Evolutionary conservation across 53 echinoderm and acorn worm species (phyloP).

Genomic region (Zoroaster sp.): DNA sequence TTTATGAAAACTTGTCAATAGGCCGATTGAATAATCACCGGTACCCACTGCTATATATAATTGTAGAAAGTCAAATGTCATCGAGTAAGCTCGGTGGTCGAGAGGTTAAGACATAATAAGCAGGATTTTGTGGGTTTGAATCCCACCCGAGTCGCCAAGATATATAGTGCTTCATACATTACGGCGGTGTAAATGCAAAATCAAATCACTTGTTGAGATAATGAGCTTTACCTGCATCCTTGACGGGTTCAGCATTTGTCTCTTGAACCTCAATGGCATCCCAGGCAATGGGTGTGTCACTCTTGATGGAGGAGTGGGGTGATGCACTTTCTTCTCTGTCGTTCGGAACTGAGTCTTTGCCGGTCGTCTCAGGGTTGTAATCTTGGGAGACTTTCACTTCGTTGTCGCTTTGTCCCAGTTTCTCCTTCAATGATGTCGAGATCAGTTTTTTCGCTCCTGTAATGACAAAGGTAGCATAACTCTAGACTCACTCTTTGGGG

Average conservation of each 20-base stretch:
- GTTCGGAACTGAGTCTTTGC: not conserved
- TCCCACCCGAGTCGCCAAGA: no score
- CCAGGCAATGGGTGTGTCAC: constrained; percentile 74
- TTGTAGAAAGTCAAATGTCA: no score
- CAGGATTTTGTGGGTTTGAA: no score
- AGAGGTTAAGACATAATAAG: no score
- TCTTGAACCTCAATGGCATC: constrained; percentile 73
- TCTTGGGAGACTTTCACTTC: constrained; percentile 4
- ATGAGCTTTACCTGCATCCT: constrained; percentile 54
- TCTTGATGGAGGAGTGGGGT: constrained; percentile 6
- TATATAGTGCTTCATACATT: not conserved
- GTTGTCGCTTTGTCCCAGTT: not conserved
- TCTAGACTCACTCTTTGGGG: no score
- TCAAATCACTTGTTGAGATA: not conserved
- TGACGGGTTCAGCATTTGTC: constrained; percentile 39
- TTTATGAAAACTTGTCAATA: no score
- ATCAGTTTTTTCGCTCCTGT: constrained; percentile 21
- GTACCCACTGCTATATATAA: no score
- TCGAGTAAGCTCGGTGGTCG: no score
- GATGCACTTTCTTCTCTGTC: not conserved
- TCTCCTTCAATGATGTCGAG: not conserved
- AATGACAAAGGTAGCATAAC: not conserved
- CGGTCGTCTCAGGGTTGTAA: not conserved
- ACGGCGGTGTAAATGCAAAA: not conserved
- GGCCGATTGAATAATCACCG: no score